These are phyloP conservation scores for Passer montanus DNA, from an alignment of 2,113 vertebrate species.

Conservation along the genomic window DNA sequence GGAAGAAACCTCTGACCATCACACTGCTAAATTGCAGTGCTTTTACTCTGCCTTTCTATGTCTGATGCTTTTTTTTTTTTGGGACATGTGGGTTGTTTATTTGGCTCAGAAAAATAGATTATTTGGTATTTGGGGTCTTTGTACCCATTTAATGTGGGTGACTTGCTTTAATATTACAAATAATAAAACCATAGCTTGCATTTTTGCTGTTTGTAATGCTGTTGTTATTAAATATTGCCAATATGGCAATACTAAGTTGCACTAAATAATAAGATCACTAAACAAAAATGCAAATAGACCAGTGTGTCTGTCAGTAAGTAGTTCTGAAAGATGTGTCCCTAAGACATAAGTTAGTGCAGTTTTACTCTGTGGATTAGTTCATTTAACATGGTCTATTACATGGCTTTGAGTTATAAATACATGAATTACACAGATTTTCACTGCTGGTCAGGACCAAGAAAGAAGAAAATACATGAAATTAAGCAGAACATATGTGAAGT, in stretches of 20 bases:
- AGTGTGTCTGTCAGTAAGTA: background rate
- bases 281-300: background rate
- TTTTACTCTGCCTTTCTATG: background rate
- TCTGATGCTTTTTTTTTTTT: background rate
- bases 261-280: background rate
- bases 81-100: background rate
- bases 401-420: background rate
- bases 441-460: background rate
- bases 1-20: conserved; percentile 27
- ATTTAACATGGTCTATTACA: background rate
- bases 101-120: background rate
- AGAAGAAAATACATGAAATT: background rate
- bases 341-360: background rate
- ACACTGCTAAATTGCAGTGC: background rate
- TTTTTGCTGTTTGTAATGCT: background rate
- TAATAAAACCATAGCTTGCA: background rate
- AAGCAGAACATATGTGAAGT: background rate
- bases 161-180: background rate
- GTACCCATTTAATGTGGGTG: background rate
- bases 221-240: background rate
- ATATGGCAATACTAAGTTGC: background rate
- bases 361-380: background rate
- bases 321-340: background rate
- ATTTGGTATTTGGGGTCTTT: background rate
- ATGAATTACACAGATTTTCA: background rate